Evolutionary conservation across 1,140 invertebrate genomes (phyloP).

Genomic region (Vanessa atalanta): DNA sequence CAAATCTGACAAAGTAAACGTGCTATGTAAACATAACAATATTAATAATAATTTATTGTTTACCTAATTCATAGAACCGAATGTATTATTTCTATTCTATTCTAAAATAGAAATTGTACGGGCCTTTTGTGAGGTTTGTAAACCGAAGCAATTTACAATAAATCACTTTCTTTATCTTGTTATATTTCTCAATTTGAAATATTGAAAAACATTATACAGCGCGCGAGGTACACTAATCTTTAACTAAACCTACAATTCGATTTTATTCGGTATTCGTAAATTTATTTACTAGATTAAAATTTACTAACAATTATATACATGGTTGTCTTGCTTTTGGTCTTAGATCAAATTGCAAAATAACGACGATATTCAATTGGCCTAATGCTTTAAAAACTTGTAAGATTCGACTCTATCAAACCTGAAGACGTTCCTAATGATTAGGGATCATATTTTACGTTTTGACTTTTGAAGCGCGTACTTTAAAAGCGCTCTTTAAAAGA

Average conservation of each 20-base stretch:
- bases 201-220: constrained; percentile 36
- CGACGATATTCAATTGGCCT: too few species aligned
- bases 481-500: too few species aligned
- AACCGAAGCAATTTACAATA: constrained; percentile 47
- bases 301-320: neutral
- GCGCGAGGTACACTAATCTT: constrained; percentile 30
- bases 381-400: too few species aligned
- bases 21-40: constrained; percentile 2
- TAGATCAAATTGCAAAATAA: neutral
- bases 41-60: neutral
- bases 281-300: neutral
- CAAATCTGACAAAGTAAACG: too few species aligned
- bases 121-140: constrained; percentile 24
- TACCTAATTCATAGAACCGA: neutral
- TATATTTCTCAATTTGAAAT: constrained; percentile 36
- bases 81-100: constrained; percentile 6
- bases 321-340: neutral
- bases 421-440: neutral
- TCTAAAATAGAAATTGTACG: constrained; percentile 27
- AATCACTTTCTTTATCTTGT: constrained; percentile 43
- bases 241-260: constrained; percentile 16
- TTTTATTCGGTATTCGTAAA: constrained; percentile 6
- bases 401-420: too few species aligned
- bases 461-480: too few species aligned
- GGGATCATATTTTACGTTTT: too few species aligned